Base-by-base conservation (phyloP, 2,888 invertebrate genomes). In the Andrena dorsata region DNA sequence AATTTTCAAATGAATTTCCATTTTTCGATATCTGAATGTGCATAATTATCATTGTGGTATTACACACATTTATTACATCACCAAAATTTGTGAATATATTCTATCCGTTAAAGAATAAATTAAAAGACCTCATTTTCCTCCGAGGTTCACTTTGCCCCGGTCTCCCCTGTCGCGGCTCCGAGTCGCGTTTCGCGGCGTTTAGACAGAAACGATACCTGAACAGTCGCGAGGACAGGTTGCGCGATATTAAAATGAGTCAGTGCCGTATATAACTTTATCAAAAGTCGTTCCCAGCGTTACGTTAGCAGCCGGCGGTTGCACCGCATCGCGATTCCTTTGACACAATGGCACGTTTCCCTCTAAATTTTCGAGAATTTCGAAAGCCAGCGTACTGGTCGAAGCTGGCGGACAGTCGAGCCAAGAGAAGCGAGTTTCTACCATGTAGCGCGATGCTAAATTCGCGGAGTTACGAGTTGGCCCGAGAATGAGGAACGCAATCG, bases 231-330 rank as follows among this genome's bases (percentile, higher is more conserved):
- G 82, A 82, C 82, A 80, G 75, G 82, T 82, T 82, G 81, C 66
- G 74, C 79, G 80, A 82, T 75, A 75, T 82, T 82, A 80, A 75
- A 82, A 74, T 75, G 80, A 80, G 79, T 82, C 79, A 71, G 80
- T 74, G 82, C 82, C 75, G 66, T 63, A 71, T 82, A 74, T 75
- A 82, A 80, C 75, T 82, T 66, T 60, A 71, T 82, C 63, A 72
- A 63, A 80, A 69, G 56, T 53, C 63, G 66, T 41, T 68, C 47
- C 41, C 0, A 26, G 69, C 32, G 69, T 63, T 74, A 47, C 66
- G 60, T 47, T 49, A 13, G 56, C 16, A 30, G 16, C 26, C 68
- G 0, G 35, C 10, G 35, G 35, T 35, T 8, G 10, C 35, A 2
- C 2, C 35, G 3, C 2, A 1, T 13, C 61, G 23, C 20, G 63